These are phyloP conservation scores for Idaea dimidiata DNA, from an alignment of 2,888 invertebrate genomes.

Conservation along the genomic window DNA sequence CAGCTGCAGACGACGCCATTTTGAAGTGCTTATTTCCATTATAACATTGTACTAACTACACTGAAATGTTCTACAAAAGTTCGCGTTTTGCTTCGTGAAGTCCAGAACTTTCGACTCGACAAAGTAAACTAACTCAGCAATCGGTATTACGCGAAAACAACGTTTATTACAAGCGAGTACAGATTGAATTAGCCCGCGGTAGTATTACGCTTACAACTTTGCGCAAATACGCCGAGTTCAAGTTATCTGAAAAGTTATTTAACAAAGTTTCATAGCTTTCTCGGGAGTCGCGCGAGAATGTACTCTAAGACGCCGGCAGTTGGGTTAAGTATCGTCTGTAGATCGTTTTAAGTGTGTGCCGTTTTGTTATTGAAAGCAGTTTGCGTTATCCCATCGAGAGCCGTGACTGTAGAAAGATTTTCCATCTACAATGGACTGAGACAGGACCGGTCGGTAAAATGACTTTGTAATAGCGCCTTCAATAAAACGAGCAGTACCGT, in stretches of 20 bases:
- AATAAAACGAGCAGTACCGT: conserved; percentile 71
- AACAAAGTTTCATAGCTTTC: conserved; percentile 82
- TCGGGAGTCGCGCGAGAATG: conserved; percentile 63
- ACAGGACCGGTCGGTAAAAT: conserved; percentile 71
- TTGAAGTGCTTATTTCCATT: conserved; percentile 81
- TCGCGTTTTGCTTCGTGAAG: conserved; percentile 81
- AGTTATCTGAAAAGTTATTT: conserved; percentile 82
- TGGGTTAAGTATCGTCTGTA: conserved; percentile 65
- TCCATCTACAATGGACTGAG: conserved; percentile 78
- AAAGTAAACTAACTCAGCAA: conserved; percentile 69
- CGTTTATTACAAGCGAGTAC: conserved; percentile 78
- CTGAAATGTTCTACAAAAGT: conserved; percentile 82
- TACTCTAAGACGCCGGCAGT: conserved; percentile 56
- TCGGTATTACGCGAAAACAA: conserved; percentile 78
- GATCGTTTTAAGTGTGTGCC: conserved; percentile 46
- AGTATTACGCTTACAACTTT: conserved; percentile 76
- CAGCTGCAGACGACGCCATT: conserved; percentile 77
- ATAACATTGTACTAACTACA: conserved; percentile 82
- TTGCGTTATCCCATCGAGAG: conserved; percentile 80
- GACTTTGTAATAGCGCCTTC: conserved; percentile 76
- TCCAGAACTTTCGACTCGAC: conserved; percentile 74
- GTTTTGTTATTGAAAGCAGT: conserved; percentile 51
- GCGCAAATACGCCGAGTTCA: conserved; percentile 77
- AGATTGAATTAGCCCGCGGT: conserved; percentile 77
- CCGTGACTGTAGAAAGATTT: conserved; percentile 81